Conservation (phyloP, 2,888 invertebrate species). For the Parelbella ahira region DNA sequence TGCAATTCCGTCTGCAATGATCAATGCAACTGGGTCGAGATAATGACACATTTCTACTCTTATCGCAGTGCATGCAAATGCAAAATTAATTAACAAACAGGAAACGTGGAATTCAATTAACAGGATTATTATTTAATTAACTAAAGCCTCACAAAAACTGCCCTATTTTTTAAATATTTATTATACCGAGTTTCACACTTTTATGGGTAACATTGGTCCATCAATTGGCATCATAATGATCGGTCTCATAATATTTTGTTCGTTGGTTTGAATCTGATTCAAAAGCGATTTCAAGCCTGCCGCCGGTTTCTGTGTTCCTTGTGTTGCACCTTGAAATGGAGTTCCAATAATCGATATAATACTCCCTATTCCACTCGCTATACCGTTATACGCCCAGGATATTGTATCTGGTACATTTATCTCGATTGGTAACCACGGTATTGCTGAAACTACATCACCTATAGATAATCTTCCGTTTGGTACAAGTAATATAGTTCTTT, state of each 20-base stretch:
- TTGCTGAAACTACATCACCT: conserved; percentile 71
- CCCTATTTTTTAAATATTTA: too few relatives aligned
- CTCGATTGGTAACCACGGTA: conserved; percentile 82
- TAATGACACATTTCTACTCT: too few relatives aligned
- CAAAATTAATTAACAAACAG: too few relatives aligned
- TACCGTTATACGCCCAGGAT: conserved; percentile 59
- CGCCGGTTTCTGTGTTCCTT: conserved; percentile 8
- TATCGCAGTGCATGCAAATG: too few relatives aligned
- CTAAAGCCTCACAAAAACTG: too few relatives aligned
- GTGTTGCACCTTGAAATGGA: conserved; percentile 29
- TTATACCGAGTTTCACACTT: too few relatives aligned
- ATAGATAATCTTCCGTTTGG: conserved; percentile 48
- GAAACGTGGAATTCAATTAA: not conserved
- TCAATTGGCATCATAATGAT: conserved; percentile 47
- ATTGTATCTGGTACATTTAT: conserved; percentile 83
- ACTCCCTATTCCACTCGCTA: conserved; percentile 42
- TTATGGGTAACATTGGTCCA: conserved; percentile 34
- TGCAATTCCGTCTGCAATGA: too few relatives aligned
- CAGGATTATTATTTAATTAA: too few relatives aligned
- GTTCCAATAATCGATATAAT: conserved; percentile 57
- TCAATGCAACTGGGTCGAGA: too few relatives aligned
- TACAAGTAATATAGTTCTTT: conserved; percentile 41
- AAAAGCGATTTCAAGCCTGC: conserved; percentile 38
- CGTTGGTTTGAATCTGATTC: conserved; percentile 37
- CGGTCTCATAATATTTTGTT: conserved; percentile 36